A percentile compares a stretch with the other conserved stretches of the same genome.
These are phyloP conservation scores for Agrochola litura DNA, from an alignment of 2,888 invertebrate genomes.

Conservation along the genomic window DNA sequence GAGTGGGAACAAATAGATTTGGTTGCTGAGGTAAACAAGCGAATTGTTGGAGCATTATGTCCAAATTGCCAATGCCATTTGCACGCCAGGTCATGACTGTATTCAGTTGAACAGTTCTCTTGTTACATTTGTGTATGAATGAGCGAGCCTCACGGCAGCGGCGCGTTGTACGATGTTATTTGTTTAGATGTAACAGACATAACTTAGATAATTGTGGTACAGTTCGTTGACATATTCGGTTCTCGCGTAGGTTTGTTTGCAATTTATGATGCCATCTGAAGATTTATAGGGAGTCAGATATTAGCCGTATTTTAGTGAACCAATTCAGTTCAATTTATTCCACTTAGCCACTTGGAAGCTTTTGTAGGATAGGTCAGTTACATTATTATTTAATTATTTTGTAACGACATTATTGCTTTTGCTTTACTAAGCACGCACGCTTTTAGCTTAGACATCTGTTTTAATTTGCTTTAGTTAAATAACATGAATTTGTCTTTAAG, in stretches of 20 bases:
- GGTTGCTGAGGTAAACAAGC: slow-evolving; percentile 35
- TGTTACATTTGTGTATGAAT: slow-evolving; percentile 58
- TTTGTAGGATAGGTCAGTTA: slow-evolving; percentile 51
- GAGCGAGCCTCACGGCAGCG: slow-evolving; percentile 14
- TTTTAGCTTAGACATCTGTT: background rate
- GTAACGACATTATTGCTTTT: background rate
- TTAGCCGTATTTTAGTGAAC: slow-evolving; percentile 48
- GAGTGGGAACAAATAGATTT: slow-evolving; percentile 31
- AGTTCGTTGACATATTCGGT: slow-evolving; percentile 60
- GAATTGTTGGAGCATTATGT: slow-evolving; percentile 30
- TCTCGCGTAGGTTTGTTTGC: slow-evolving; percentile 35
- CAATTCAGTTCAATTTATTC: slow-evolving; percentile 58
- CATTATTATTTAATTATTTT: slow-evolving; percentile 34
- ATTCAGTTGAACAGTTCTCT: slow-evolving; percentile 39
- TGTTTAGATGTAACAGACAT: slow-evolving; percentile 44
- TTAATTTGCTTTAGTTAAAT: background rate
- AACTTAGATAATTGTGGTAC: slow-evolving; percentile 54
- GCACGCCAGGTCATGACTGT: slow-evolving; percentile 37
- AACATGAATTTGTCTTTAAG: background rate
- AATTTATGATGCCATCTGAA: slow-evolving; percentile 23
- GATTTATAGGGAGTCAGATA: slow-evolving; percentile 34
- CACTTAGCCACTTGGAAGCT: slow-evolving; percentile 48
- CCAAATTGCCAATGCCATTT: slow-evolving; percentile 36
- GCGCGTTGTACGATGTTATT: slow-evolving; percentile 4
- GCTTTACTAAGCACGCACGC: background rate